Evolutionary conservation across 2,797 vertebrate genomes (phyloP), one percentile per base, ranked within the genome.

Genomic region (Alectoris magna): DNA sequence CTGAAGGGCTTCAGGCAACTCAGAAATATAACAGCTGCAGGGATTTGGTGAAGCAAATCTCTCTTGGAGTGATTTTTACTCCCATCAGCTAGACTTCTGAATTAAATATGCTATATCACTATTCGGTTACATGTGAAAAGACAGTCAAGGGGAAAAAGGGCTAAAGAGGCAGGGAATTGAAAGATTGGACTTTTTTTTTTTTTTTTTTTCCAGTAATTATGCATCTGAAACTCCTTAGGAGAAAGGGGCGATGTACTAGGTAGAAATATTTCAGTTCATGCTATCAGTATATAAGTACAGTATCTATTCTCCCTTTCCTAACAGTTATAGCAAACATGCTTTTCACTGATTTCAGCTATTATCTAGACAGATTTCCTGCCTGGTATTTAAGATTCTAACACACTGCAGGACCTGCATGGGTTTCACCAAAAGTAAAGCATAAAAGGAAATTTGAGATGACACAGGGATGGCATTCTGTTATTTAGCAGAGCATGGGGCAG

Each of bases 11-110:
- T 81, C 78, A 85, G 44, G 64, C 64, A 94, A 90, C 46, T 67
- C 41, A 66, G 77, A 90, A 60, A 90, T 95, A 95, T 95, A 91
- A 94, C 60, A 90, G 44, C 16, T 27, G 39, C 11, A 38, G 53
- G 39, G 66, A 95, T 95, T 90, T 53, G 26, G 51, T 69, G 59
- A 91, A 89, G 31, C 48, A 96, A 91, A 53, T 3, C 48, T 58
- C 60, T 83, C 75, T 53, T 90, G 67, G 69, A 76, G 38, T 22
- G 51, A 62, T n/a, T 91, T 77, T 93, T 74, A 58, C 58, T 87
- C 51, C 31, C 7, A 34, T 80, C 56, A 89, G 23, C 23, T 84
- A 19, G 8, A 49, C n/a, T 91, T n/a, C 67, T 39, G 15, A 66
- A 88, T 93, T 87, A 94, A 92, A 95, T 24, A 46, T 62, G 10